Percentiles rank a stretch among this genome's conserved stretches.
These are phyloP conservation scores for Sarcophaga bullata DNA, from an alignment of 1,140 invertebrate genomes.

Conservation along the genomic window DNA sequence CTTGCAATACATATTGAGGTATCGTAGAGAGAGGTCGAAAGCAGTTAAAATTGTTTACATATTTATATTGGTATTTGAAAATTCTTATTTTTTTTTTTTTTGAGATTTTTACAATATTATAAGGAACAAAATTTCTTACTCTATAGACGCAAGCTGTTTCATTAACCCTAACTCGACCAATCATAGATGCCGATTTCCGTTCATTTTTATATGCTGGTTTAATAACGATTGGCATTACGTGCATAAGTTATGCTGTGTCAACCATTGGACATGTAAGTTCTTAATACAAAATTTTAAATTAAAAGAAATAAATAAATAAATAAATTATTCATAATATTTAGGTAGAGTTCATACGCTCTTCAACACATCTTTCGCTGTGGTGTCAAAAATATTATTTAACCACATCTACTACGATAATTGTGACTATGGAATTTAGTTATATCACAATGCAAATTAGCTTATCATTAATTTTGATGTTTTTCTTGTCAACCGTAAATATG, in stretches of 20 bases:
- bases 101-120: too few species aligned
- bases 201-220: background rate
- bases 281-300: too few species aligned
- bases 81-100: too few species aligned
- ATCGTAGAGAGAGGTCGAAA: background rate
- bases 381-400: conserved; percentile 27
- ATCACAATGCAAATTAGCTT: conserved; percentile 12
- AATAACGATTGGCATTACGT: background rate
- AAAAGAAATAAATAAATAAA: too few species aligned
- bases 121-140: background rate
- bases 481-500: conserved; percentile 38
- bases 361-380: background rate
- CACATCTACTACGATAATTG: background rate
- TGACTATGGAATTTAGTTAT: conserved; percentile 3
- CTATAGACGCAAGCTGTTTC: background rate
- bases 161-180: background rate
- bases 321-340: too few species aligned
- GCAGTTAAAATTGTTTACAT: background rate
- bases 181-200: background rate
- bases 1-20: background rate
- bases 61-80: background rate
- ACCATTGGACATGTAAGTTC: background rate
- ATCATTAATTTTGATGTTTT: conserved; percentile 31
- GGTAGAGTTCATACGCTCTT: background rate
- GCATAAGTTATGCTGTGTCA: background rate